Evolutionary conservation across 2,888 invertebrate species (phyloP).

Genomic region (Perdita meconis): DNA sequence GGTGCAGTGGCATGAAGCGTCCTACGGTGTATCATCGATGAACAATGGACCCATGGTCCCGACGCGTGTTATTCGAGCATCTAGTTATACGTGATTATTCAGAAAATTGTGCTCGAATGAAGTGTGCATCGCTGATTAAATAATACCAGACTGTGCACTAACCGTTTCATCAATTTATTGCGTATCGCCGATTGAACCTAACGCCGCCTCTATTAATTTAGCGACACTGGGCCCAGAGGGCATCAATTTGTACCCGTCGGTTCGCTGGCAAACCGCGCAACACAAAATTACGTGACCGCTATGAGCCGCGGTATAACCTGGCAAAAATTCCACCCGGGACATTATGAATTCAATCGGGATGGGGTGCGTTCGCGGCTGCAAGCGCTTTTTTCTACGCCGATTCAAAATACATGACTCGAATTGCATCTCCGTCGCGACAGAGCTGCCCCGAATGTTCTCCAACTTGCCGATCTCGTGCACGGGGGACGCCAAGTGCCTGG

Average conservation of each 20-base stretch:
- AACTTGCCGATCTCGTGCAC: too few species aligned
- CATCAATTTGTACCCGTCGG: slow-evolving; percentile 72
- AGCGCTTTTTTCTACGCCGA: neutral
- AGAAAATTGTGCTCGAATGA: slow-evolving; percentile 57
- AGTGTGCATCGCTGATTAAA: slow-evolving; percentile 63
- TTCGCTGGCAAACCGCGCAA: slow-evolving; percentile 61
- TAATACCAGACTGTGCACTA: slow-evolving; percentile 66
- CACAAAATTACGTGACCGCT: slow-evolving; percentile 60
- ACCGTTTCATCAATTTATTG: slow-evolving; percentile 73
- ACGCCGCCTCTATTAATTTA: slow-evolving; percentile 70
- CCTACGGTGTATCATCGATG: slow-evolving; percentile 50
- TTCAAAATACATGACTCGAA: neutral
- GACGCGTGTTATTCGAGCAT: slow-evolving; percentile 60
- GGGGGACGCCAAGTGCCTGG: neutral
- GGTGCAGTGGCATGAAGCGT: slow-evolving; percentile 34
- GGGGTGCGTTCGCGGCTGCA: neutral
- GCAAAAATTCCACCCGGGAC: slow-evolving; percentile 49
- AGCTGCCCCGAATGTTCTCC: slow-evolving; percentile 17
- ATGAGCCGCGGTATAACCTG: slow-evolving; percentile 46
- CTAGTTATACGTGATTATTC: slow-evolving; percentile 58
- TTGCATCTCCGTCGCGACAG: too few species aligned
- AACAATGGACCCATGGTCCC: slow-evolving; percentile 49
- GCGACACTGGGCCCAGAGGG: slow-evolving; percentile 69
- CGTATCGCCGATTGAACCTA: slow-evolving; percentile 67
- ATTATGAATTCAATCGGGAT: slow-evolving; percentile 44